phyloP scores from a whole-genome alignment of 2,113 vertebrate species.

The Anarrhichthys ocellatus region DNA sequence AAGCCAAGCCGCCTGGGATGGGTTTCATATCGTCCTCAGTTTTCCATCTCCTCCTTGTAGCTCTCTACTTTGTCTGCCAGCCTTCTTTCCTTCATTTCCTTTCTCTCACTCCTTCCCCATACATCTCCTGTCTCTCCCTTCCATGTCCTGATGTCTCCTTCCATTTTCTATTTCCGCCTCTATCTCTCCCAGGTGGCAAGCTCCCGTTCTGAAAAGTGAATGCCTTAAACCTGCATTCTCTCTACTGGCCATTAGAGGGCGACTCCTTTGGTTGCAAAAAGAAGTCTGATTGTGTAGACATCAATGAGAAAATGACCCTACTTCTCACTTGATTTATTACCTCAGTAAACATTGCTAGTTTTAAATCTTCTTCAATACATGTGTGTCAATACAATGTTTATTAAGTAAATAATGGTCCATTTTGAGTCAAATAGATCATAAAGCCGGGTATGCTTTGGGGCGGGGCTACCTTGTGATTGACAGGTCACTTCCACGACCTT shows the following conservation, averaged over 20 bases:
- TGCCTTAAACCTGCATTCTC: background rate
- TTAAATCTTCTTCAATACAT: background rate
- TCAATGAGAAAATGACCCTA: background rate
- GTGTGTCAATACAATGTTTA: background rate
- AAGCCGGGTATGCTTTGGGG: background rate
- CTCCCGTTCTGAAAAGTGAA: background rate
- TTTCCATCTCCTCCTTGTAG: background rate
- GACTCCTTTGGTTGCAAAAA: background rate
- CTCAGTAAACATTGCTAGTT: background rate
- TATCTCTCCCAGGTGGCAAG: background rate
- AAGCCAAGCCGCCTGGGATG: constrained; percentile 44
- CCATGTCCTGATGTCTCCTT: background rate
- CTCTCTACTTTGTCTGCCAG: background rate
- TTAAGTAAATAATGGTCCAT: background rate
- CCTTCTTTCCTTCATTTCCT: background rate
- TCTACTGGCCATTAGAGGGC: background rate
- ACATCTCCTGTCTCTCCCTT: background rate
- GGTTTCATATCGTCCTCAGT: constrained; percentile 31
- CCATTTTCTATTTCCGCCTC: background rate
- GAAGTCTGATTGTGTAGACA: background rate
- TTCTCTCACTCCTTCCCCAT: background rate
- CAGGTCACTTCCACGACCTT: no score
- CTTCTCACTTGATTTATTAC: background rate
- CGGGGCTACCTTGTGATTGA: background rate
- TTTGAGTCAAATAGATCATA: background rate